Evolutionary conservation across 2,797 vertebrate genomes (phyloP).

Genomic region (Spinus pinus): DNA sequence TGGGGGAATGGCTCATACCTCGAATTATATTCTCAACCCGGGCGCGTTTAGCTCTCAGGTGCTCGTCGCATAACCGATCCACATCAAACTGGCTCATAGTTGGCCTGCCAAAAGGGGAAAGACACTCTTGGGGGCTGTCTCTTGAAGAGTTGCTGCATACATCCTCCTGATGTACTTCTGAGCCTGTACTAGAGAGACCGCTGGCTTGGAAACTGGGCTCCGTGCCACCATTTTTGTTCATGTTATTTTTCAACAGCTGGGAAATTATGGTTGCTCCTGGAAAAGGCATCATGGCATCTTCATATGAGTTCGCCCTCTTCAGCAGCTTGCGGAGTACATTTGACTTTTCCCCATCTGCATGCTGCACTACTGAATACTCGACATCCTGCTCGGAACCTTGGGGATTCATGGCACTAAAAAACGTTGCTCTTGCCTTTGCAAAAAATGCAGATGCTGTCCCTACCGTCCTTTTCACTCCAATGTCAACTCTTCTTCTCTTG

Average conservation of each 20-base stretch:
- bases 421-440: slow-evolving; percentile 90
- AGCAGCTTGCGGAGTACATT: slow-evolving; percentile 99
- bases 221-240: slow-evolving; percentile 94
- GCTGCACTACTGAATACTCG: slow-evolving; percentile 95
- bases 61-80: slow-evolving; percentile 94
- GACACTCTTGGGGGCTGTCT: slow-evolving; percentile 96
- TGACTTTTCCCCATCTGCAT: slow-evolving; percentile 95
- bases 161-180: slow-evolving; percentile 95
- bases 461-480: slow-evolving; percentile 99
- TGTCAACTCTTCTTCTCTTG: slow-evolving; percentile 99
- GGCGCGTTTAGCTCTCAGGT: slow-evolving; percentile 96
- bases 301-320: slow-evolving; percentile 98
- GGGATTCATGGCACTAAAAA: slow-evolving; percentile 99
- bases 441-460: slow-evolving; percentile 93
- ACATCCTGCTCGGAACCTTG: slow-evolving; percentile 94
- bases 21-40: slow-evolving; percentile 99
- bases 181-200: slow-evolving; percentile 93
- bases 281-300: slow-evolving; percentile 99
- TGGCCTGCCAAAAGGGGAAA: slow-evolving; percentile 94
- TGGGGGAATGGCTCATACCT: slow-evolving; percentile 98
- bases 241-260: slow-evolving; percentile 99
- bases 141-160: slow-evolving; percentile 98
- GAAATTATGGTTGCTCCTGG: slow-evolving; percentile 98
- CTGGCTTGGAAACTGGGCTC: slow-evolving; percentile 92
- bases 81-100: slow-evolving; percentile 91